Conservation (phyloP, 2,113 vertebrate species). For the Pachyramphus minor region DNA sequence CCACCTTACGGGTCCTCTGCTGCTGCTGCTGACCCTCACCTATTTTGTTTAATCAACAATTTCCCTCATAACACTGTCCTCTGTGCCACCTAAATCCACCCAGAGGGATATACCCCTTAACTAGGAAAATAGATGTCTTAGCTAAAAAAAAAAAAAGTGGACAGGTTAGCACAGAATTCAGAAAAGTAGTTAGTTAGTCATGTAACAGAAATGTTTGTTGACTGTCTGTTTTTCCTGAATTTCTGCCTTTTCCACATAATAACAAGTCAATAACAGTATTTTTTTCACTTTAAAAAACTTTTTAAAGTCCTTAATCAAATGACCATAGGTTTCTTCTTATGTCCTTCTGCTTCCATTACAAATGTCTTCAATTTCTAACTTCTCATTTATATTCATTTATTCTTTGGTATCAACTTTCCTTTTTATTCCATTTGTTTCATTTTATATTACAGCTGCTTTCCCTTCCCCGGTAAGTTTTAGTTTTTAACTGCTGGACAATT, state of each 20-base stretch:
- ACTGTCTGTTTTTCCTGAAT: not conserved
- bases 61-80: not conserved
- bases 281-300: not conserved
- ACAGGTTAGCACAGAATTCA: not conserved
- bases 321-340: not conserved
- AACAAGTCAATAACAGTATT: not conserved
- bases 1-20: not conserved
- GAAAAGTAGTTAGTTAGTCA: not conserved
- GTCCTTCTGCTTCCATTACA: not conserved
- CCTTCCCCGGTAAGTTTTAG: not conserved
- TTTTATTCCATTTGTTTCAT: not conserved
- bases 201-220: not conserved
- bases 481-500: not conserved
- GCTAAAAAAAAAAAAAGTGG: not conserved
- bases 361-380: not conserved
- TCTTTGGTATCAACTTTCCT: not conserved
- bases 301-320: not conserved
- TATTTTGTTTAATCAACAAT: not conserved
- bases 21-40: not conserved
- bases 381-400: constrained; percentile 44
- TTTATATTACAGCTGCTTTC: not conserved
- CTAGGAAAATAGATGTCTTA: not conserved
- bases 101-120: not conserved
- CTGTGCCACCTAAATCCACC: not conserved
- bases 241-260: not conserved